A percentile compares a stretch with the other conserved stretches of the same genome.
phyloP scores from a whole-genome alignment of 2,113 vertebrate genomes.

The Fregata magnificens region DNA sequence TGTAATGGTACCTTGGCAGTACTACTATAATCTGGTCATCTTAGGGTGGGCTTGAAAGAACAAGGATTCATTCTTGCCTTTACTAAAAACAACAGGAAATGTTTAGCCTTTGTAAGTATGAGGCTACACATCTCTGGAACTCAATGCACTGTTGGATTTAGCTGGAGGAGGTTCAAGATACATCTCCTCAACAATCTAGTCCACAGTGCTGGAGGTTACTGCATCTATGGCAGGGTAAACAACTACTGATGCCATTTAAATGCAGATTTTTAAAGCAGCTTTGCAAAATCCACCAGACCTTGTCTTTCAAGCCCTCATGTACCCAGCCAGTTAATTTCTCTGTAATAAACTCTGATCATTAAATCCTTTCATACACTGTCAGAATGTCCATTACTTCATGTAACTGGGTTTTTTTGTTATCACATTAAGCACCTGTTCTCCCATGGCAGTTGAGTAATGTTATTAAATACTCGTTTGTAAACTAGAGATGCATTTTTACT shows the following conservation, averaged over 20 bases:
- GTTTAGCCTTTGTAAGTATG: neutral
- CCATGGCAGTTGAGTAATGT: neutral
- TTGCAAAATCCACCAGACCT: neutral
- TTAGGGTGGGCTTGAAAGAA: neutral
- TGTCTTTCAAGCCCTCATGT: neutral
- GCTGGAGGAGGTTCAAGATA: neutral
- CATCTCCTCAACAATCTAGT: neutral
- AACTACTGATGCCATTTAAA: neutral
- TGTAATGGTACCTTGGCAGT: slow-evolving; percentile 27
- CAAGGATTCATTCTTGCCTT: neutral
- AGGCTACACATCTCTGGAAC: neutral
- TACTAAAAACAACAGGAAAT: neutral
- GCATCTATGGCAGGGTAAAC: neutral
- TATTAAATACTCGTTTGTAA: slow-evolving; percentile 29
- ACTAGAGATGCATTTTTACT: slow-evolving; percentile 54
- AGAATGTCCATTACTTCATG: neutral
- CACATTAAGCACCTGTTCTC: neutral
- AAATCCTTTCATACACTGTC: neutral
- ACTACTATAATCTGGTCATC: neutral
- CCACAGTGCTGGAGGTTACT: neutral
- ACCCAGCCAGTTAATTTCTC: neutral
- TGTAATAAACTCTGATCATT: neutral
- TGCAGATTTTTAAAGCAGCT: neutral
- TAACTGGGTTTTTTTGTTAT: neutral
- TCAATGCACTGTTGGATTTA: neutral